These are phyloP conservation scores for Syngnathoides biaculeatus DNA, from an alignment of 2,113 vertebrate genomes.

Conservation along the genomic window DNA sequence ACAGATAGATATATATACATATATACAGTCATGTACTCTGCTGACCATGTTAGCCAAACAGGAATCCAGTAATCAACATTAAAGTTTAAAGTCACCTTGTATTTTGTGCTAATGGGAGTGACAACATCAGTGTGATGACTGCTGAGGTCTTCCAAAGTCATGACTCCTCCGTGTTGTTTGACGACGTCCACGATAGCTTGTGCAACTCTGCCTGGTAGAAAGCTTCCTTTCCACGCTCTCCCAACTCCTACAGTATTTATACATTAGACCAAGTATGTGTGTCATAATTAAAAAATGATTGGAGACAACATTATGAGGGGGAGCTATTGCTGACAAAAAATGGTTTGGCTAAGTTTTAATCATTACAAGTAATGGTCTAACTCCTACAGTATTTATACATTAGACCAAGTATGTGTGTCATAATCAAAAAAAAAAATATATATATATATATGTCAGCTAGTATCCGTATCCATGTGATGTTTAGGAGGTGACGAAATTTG, in stretches of 20 bases:
- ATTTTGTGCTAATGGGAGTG: constrained; percentile 66
- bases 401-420: background rate
- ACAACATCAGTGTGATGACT: constrained; percentile 66
- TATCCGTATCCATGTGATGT: no score
- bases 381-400: constrained; percentile 31
- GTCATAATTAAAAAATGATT: background rate
- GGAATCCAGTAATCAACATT: background rate
- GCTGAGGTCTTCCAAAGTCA: constrained; percentile 71
- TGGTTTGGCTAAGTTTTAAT: background rate
- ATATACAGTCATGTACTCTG: constrained; percentile 12
- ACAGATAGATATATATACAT: no score
- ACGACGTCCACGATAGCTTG: constrained; percentile 65
- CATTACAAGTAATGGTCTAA: constrained; percentile 10
- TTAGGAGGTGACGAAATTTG: no score
- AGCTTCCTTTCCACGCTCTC: constrained; percentile 49
- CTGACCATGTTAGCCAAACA: background rate
- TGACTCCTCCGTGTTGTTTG: constrained; percentile 62
- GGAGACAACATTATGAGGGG: background rate
- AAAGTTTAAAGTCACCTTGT: constrained; percentile 62
- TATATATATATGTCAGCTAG: no score
- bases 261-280: background rate
- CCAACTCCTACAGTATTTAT: constrained; percentile 39
- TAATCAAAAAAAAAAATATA: background rate
- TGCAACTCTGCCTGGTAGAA: constrained; percentile 73
- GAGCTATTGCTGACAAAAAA: background rate